These are phyloP conservation scores for Osmerus mordax DNA, from an alignment of 2,113 vertebrate species.

Conservation along the genomic window DNA sequence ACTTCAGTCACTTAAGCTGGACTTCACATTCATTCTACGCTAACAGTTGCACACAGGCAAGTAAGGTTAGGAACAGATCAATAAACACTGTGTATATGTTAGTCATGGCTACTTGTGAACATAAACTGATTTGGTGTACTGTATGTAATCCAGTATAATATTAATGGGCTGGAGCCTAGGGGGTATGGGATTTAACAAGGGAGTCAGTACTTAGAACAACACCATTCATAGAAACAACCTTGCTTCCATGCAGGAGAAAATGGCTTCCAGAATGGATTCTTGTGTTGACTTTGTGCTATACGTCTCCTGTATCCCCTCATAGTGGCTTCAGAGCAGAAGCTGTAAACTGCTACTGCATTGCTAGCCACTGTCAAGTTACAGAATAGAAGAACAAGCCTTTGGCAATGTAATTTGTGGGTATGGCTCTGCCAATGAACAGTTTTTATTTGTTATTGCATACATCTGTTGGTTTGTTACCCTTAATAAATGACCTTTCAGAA, in stretches of 20 bases:
- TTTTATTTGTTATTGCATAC: background rate
- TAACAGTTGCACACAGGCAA: too few relatives aligned
- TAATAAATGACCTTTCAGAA: too few relatives aligned
- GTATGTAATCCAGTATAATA: too few relatives aligned
- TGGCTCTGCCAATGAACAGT: background rate
- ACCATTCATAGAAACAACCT: constrained; percentile 35
- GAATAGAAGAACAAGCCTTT: constrained; percentile 9
- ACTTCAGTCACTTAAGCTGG: too few relatives aligned
- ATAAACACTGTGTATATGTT: too few relatives aligned
- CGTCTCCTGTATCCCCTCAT: constrained; percentile 25
- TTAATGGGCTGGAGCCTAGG: background rate
- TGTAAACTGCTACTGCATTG: constrained; percentile 26
- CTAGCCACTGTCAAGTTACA: constrained; percentile 1
- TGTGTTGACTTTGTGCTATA: constrained; percentile 10
- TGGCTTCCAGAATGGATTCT: constrained; percentile 9
- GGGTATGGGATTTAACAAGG: background rate
- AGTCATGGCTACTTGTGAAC: too few relatives aligned
- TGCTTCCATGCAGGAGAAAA: constrained; percentile 34
- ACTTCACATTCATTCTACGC: too few relatives aligned
- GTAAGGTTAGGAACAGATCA: too few relatives aligned
- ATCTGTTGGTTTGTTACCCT: background rate
- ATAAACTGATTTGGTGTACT: background rate
- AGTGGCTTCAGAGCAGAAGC: constrained; percentile 24
- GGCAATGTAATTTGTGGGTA: background rate
- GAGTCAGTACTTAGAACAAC: constrained; percentile 5